Conservation (phyloP, 2,888 invertebrate genomes). For the Beris morrisii region DNA sequence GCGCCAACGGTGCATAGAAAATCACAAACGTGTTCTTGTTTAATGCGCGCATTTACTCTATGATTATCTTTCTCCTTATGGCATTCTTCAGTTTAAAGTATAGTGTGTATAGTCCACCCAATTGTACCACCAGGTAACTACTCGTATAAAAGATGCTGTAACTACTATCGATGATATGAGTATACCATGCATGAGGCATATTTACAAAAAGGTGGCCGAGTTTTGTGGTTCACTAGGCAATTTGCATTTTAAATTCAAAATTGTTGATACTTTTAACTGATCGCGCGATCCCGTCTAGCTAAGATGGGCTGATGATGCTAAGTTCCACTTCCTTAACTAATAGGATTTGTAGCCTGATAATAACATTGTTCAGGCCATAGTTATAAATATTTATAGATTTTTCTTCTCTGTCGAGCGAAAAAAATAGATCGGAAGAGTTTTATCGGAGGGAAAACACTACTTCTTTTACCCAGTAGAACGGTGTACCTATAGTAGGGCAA, state of each 20-base stretch:
- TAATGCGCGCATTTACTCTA: constrained; percentile 23
- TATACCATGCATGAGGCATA: background rate
- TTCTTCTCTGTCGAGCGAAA: too few relatives aligned
- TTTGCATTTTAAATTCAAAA: constrained; percentile 29
- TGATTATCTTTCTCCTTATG: constrained; percentile 18
- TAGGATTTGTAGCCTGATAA: too few relatives aligned
- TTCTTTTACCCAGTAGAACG: too few relatives aligned
- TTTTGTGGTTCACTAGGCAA: constrained; percentile 22
- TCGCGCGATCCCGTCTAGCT: background rate
- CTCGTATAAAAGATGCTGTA: background rate
- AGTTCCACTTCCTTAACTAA: too few relatives aligned
- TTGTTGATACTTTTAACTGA: constrained; percentile 2
- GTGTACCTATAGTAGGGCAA: too few relatives aligned
- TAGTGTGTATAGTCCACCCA: background rate
- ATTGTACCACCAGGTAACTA: background rate
- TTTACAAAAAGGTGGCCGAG: background rate
- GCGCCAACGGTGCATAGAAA: background rate
- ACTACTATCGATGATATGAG: background rate
- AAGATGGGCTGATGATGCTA: too few relatives aligned
- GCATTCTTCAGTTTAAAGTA: background rate
- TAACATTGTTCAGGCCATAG: too few relatives aligned
- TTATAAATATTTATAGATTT: too few relatives aligned
- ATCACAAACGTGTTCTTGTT: constrained; percentile 15
- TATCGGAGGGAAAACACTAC: too few relatives aligned
- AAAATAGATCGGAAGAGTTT: too few relatives aligned